A percentile compares a stretch with the other conserved stretches of the same genome.
These are phyloP conservation scores for Spisula solida DNA, from an alignment of 2,888 invertebrate species.

Conservation along the genomic window DNA sequence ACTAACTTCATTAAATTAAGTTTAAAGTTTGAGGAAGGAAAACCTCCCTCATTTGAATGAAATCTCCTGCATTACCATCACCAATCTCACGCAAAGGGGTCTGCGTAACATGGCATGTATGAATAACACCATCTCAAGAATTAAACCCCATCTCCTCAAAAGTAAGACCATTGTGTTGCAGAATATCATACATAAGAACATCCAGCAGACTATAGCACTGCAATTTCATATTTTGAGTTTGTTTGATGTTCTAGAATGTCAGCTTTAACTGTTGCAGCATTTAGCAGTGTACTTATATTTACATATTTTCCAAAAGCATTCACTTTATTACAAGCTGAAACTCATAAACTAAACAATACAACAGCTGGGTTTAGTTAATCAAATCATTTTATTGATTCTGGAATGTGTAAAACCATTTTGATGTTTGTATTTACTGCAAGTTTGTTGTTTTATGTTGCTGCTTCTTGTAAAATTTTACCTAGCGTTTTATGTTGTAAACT, in stretches of 20 bases:
- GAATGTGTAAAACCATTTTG: not conserved
- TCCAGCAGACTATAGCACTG: not conserved
- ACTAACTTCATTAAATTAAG: too few species aligned
- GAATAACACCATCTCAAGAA: too few species aligned
- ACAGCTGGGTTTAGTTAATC: not conserved
- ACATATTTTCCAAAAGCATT: not conserved
- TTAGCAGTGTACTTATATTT: not conserved
- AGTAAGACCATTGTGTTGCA: too few species aligned
- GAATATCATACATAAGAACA: too few species aligned
- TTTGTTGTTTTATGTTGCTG: not conserved
- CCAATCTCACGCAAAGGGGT: too few species aligned
- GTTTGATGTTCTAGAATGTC: not conserved
- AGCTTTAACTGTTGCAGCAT: not conserved
- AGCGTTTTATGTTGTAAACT: too few species aligned
- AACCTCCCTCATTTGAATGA: too few species aligned
- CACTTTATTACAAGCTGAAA: not conserved
- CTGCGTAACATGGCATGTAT: too few species aligned
- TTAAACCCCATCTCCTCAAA: too few species aligned
- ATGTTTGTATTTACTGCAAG: not conserved
- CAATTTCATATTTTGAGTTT: not conserved
- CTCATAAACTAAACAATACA: not conserved
- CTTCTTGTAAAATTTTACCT: too few species aligned
- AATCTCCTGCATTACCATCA: too few species aligned
- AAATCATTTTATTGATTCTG: not conserved
- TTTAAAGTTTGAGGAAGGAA: too few species aligned